Percentiles rank a stretch among this genome's conserved stretches.
These are phyloP conservation scores for Phoxinus dragarum DNA, from an alignment of 2,797 vertebrate species.

Conservation along the genomic window DNA sequence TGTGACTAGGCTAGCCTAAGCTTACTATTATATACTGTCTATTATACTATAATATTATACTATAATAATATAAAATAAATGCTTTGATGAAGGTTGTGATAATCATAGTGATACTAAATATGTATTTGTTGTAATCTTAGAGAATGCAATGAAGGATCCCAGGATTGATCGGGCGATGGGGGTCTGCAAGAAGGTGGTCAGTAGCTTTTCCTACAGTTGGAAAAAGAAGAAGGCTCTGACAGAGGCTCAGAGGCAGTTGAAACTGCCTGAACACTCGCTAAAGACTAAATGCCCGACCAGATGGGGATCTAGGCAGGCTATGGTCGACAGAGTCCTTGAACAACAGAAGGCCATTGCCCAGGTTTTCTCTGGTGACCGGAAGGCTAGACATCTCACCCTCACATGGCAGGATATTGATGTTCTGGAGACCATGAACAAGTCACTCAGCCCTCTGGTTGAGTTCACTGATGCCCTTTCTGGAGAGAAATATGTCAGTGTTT, in stretches of 20 bases:
- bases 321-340: not conserved
- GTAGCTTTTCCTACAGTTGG: conserved; percentile 41
- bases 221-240: conserved; percentile 23
- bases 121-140: conserved; percentile 28
- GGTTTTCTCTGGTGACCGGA: conserved; percentile 6
- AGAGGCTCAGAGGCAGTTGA: conserved; percentile 41
- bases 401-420: conserved; percentile 36
- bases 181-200: not conserved
- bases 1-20: too few species aligned
- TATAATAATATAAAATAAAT: too few species aligned
- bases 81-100: conserved; percentile 24
- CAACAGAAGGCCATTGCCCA: conserved; percentile 35
- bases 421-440: conserved; percentile 5
- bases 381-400: conserved; percentile 22
- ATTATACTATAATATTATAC: too few species aligned
- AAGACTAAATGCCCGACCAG: not conserved
- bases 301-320: not conserved
- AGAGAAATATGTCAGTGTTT: conserved; percentile 15
- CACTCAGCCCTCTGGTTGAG: not conserved
- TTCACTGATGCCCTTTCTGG: conserved; percentile 1
- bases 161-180: not conserved
- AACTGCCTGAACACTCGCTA: conserved; percentile 11
- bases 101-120: conserved; percentile 31
- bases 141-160: conserved; percentile 15
- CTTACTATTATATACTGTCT: too few species aligned